These are phyloP conservation scores for Nasonia longicornis DNA, from an alignment of 1,140 invertebrate genomes.

Conservation along the genomic window DNA sequence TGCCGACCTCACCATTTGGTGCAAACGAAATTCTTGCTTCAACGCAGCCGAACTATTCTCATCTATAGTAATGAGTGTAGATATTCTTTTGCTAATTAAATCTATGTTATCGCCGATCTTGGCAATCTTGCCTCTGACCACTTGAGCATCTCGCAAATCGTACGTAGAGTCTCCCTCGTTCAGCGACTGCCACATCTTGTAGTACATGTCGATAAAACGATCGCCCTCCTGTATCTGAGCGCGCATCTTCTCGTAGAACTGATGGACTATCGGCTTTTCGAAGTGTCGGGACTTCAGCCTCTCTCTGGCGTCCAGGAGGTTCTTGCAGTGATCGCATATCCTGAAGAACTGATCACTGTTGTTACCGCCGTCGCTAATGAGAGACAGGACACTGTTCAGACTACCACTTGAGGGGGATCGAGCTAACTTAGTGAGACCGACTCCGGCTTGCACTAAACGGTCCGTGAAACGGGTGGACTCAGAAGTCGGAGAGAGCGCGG, in stretches of 20 bases:
- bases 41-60: constrained; percentile 71
- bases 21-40: constrained; percentile 75
- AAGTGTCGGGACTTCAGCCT: constrained; percentile 84
- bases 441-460: constrained; percentile 71
- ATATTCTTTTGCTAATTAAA: constrained; percentile 83
- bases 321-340: constrained; percentile 86
- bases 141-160: constrained; percentile 84
- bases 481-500: constrained; percentile 59
- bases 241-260: constrained; percentile 86
- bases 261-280: constrained; percentile 81
- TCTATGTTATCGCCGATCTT: constrained; percentile 91
- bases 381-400: constrained; percentile 69
- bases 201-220: constrained; percentile 83
- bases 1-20: constrained; percentile 74
- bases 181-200: constrained; percentile 83
- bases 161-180: constrained; percentile 91
- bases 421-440: constrained; percentile 63
- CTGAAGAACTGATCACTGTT: constrained; percentile 77
- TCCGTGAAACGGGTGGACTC: constrained; percentile 61
- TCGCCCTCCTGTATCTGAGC: constrained; percentile 82
- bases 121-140: constrained; percentile 83
- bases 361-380: constrained; percentile 69
- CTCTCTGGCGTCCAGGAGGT: constrained; percentile 84
- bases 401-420: constrained; percentile 67
- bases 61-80: constrained; percentile 74